These are phyloP conservation scores for Anthoscopus minutus DNA, from an alignment of 2,113 vertebrate species.

Conservation along the genomic window DNA sequence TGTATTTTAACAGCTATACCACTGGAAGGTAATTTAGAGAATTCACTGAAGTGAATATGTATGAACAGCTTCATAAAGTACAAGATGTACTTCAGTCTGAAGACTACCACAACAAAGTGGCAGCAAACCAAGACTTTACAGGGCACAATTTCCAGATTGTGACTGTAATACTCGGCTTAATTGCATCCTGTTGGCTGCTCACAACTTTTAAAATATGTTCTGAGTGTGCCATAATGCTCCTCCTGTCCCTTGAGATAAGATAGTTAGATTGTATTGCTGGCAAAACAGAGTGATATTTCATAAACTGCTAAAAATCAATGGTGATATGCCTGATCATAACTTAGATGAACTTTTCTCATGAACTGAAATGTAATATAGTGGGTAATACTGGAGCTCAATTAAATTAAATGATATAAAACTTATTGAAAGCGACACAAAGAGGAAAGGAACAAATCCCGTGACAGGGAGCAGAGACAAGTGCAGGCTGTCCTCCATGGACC, in stretches of 20 bases:
- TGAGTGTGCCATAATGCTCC: not conserved
- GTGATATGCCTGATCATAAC: not conserved
- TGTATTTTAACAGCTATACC: not conserved
- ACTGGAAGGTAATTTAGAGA: not conserved
- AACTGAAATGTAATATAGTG: not conserved
- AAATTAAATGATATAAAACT: not conserved
- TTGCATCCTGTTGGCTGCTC: not conserved
- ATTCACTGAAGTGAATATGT: not conserved
- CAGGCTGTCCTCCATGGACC: not conserved
- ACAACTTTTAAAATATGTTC: not conserved
- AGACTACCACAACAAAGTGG: not conserved
- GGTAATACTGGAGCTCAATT: not conserved
- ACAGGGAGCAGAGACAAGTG: not conserved
- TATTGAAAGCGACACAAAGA: not conserved
- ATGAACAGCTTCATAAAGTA: not conserved
- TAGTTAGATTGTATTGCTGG: constrained; percentile 6
- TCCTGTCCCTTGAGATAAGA: not conserved
- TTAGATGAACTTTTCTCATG: constrained; percentile 11
- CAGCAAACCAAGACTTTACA: not conserved
- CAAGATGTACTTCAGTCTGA: not conserved
- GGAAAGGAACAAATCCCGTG: not conserved
- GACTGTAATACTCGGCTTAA: not conserved
- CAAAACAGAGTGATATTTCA: constrained; percentile 31
- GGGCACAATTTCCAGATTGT: not conserved
- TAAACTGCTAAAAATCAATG: constrained; percentile 27